phyloP scores from a whole-genome alignment of 2,113 vertebrate genomes.

The Eulemur macaco region DNA sequence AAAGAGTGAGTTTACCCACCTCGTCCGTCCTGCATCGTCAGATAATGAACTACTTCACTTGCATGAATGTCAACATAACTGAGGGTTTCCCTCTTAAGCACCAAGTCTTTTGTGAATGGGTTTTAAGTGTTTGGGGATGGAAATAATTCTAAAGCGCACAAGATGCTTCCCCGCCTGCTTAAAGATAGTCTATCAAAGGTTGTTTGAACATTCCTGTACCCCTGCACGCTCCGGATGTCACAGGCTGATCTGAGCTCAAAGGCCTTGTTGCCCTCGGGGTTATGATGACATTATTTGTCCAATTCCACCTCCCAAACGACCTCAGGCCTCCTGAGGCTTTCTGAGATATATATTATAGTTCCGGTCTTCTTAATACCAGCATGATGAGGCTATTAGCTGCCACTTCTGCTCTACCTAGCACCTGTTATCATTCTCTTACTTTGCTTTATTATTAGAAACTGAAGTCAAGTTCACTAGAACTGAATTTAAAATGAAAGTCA shows the following conservation, averaged over 20 bases:
- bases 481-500: background rate
- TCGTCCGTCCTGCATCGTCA: background rate
- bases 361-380: background rate
- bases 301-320: background rate
- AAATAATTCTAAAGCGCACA: background rate
- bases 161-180: background rate
- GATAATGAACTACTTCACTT: background rate
- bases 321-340: background rate
- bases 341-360: background rate
- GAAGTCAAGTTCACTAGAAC: background rate
- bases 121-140: background rate
- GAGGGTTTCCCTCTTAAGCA: background rate
- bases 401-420: background rate
- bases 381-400: background rate
- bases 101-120: background rate
- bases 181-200: fast-evolving
- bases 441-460: background rate
- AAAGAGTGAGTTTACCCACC: background rate
- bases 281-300: background rate
- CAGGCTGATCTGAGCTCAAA: background rate
- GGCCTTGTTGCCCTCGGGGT: background rate
- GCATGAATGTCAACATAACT: background rate
- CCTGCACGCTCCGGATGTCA: background rate
- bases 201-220: fast-evolving
- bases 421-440: background rate